These are phyloP conservation scores for Cyclura pinguis DNA, from an alignment of 2,797 vertebrate genomes.

Conservation along the genomic window DNA sequence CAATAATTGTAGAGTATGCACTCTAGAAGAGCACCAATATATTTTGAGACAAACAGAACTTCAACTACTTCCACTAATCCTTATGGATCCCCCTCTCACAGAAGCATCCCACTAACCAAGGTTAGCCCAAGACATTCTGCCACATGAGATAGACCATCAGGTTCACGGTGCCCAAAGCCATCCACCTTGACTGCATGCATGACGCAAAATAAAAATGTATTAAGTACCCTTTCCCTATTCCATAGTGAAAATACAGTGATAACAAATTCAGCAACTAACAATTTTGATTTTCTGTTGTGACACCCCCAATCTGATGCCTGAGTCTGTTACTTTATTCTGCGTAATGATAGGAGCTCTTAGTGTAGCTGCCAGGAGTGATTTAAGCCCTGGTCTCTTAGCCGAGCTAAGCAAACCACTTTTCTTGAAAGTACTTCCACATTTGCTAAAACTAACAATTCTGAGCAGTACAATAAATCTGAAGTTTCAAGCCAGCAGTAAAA, in stretches of 20 bases:
- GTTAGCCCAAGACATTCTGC: too few species aligned
- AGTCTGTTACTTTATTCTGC: neutral
- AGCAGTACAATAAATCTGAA: conserved; percentile 8
- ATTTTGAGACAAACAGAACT: too few species aligned
- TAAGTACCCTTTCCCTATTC: too few species aligned
- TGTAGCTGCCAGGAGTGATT: neutral
- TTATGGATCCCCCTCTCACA: neutral
- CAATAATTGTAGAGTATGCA: too few species aligned
- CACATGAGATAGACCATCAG: too few species aligned
- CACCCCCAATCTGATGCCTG: neutral
- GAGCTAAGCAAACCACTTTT: neutral
- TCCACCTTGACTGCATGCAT: too few species aligned
- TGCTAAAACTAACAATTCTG: neutral
- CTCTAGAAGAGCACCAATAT: too few species aligned
- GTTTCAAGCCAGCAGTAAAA: neutral
- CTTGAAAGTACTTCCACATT: neutral
- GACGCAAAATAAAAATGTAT: too few species aligned
- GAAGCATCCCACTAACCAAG: neutral
- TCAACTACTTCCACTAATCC: neutral
- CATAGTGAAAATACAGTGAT: neutral
- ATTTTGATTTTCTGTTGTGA: neutral
- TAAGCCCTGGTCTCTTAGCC: neutral
- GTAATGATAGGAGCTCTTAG: neutral
- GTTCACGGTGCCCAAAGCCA: too few species aligned
- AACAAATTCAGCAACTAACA: neutral